phyloP scores from a whole-genome alignment of 1,140 invertebrate species.

The Nixonia krombeini region DNA sequence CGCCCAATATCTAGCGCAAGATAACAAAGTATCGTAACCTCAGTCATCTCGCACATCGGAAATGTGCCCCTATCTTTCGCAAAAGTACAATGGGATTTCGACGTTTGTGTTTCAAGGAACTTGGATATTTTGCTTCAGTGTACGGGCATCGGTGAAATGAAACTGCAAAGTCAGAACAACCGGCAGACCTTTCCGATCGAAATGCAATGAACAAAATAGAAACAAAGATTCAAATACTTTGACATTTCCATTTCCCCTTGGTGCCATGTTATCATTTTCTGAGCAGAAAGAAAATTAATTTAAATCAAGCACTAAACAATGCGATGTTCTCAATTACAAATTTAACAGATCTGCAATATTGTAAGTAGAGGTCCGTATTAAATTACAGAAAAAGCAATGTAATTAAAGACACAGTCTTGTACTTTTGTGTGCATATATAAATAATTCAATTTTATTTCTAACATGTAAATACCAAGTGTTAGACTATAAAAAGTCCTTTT shows the following conservation, averaged over 20 bases:
- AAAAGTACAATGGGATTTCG: constrained; percentile 35
- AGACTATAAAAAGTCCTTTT: too few species aligned
- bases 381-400: too few species aligned
- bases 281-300: neutral
- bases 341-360: too few species aligned
- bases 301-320: neutral
- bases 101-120: constrained; percentile 26
- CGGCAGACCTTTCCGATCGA: constrained; percentile 15
- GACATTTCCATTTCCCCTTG: constrained; percentile 2
- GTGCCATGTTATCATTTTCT: neutral
- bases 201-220: constrained; percentile 13
- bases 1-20: constrained; percentile 39
- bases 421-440: too few species aligned
- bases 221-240: constrained; percentile 6
- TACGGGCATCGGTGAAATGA: constrained; percentile 11
- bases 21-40: constrained; percentile 35
- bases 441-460: too few species aligned
- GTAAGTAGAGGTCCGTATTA: too few species aligned
- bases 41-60: constrained; percentile 22
- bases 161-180: constrained; percentile 29
- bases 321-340: neutral
- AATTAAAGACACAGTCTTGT: too few species aligned
- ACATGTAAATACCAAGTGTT: too few species aligned
- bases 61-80: constrained; percentile 27
- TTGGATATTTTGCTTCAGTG: constrained; percentile 16